phyloP scores from a whole-genome alignment of 2,888 invertebrate genomes.

The Chouioia cunea region DNA sequence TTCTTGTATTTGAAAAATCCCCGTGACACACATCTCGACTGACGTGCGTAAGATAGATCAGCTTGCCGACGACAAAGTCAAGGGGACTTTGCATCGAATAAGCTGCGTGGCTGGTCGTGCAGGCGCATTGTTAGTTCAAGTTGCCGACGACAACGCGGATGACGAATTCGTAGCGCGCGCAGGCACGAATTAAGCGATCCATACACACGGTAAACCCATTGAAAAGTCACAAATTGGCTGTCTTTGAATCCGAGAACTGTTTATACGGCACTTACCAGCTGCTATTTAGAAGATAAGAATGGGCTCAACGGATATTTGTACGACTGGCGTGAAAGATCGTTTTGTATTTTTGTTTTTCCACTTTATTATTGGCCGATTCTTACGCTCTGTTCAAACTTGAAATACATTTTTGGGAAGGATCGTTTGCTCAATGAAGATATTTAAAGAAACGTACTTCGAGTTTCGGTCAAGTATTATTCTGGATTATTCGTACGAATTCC shows the following conservation, averaged over 20 bases:
- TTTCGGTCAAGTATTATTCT: no score
- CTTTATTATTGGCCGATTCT: no score
- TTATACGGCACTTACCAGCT: no score
- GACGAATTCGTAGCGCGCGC: slow-evolving; percentile 52
- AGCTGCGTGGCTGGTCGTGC: slow-evolving; percentile 4
- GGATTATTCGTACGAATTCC: no score
- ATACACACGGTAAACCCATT: slow-evolving; percentile 37
- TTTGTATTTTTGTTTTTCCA: no score
- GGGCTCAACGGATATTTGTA: no score
- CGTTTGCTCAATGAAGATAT: no score
- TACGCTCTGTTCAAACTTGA: no score
- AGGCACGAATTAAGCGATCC: slow-evolving; percentile 5
- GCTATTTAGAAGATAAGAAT: no score
- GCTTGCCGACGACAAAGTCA: slow-evolving; percentile 26
- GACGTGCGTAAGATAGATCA: slow-evolving; percentile 50
- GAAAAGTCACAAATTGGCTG: slow-evolving; percentile 53
- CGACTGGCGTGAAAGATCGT: no score
- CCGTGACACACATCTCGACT: slow-evolving; percentile 45
- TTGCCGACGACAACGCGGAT: slow-evolving; percentile 54
- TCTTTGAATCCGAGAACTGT: slow-evolving; percentile 23
- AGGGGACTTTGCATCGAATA: slow-evolving; percentile 32
- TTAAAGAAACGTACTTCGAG: no score
- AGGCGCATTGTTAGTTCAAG: slow-evolving; percentile 49
- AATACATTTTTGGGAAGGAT: no score
- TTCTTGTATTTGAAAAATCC: slow-evolving; percentile 34